phyloP scores from a whole-genome alignment of 92 coral and sea anemone species.

The Desmophyllum pertusum region DNA sequence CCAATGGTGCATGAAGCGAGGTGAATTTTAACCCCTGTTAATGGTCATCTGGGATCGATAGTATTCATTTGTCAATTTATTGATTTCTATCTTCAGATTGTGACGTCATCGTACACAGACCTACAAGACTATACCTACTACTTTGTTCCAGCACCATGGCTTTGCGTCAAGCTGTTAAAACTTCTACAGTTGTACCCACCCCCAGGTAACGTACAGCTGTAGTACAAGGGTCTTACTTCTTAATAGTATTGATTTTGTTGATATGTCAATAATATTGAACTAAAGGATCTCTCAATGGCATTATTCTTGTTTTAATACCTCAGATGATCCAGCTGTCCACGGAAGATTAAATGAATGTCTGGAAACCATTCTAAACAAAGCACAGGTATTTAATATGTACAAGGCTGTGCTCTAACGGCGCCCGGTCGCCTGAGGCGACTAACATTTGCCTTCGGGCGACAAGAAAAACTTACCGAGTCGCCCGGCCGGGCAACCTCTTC shows the following conservation, averaged over 20 bases:
- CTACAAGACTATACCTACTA: slow-evolving; percentile 99
- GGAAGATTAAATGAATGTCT: slow-evolving; percentile 90
- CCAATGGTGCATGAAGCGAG: too few species aligned
- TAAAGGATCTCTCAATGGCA: background rate
- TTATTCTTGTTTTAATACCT: background rate
- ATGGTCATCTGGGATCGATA: too few species aligned
- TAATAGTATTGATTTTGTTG: background rate
- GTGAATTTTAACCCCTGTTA: background rate
- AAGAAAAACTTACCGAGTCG: too few species aligned
- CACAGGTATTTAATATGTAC: slow-evolving; percentile 86
- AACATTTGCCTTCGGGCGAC: too few species aligned
- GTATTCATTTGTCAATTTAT: too few species aligned
- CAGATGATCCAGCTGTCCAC: slow-evolving; percentile 89
- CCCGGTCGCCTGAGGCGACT: too few species aligned
- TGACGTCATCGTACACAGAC: slow-evolving; percentile 96
- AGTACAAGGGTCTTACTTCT: background rate
- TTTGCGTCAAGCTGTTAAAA: slow-evolving; percentile 92
- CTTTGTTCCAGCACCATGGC: slow-evolving; percentile 99
- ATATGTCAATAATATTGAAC: too few species aligned
- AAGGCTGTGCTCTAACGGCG: too few species aligned
- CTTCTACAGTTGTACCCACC: slow-evolving; percentile 90
- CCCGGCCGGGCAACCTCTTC: too few species aligned
- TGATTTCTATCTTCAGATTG: slow-evolving; percentile 66
- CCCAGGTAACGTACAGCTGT: slow-evolving; percentile 82
- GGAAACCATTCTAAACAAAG: slow-evolving; percentile 96